phyloP scores from a whole-genome alignment of 92 coral and sea anemone genomes.

The Plumapathes pennacea region DNA sequence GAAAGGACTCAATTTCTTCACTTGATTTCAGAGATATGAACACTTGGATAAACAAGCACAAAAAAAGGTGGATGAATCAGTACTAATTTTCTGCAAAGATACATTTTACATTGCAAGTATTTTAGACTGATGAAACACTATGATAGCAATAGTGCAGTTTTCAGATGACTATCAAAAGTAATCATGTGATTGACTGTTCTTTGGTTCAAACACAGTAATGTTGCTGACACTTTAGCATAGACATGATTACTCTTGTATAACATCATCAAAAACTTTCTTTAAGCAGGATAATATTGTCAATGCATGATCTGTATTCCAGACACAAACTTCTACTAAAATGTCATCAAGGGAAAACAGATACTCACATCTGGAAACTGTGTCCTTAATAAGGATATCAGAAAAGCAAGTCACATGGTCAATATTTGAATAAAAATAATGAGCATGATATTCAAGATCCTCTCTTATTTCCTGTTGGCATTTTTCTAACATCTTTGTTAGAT shows the following conservation, averaged over 20 bases:
- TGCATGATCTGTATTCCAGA: conserved; percentile 17
- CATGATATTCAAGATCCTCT: conserved; percentile 2
- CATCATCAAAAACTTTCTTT: conserved; percentile 18
- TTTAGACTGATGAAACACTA: too few relatives aligned
- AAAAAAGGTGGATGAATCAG: conserved; percentile 5
- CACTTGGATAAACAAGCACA: conserved; percentile 27
- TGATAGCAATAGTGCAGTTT: too few relatives aligned
- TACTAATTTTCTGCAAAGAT: background rate
- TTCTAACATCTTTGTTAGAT: conserved; percentile 7
- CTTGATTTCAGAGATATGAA: conserved; percentile 12
- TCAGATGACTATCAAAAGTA: too few relatives aligned
- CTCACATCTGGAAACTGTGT: conserved; percentile 16
- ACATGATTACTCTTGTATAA: too few relatives aligned
- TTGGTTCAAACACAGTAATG: too few relatives aligned
- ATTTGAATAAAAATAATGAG: conserved; percentile 14
- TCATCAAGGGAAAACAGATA: conserved; percentile 33
- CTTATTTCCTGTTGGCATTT: conserved; percentile 15
- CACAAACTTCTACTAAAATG: conserved; percentile 8
- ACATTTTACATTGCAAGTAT: too few relatives aligned
- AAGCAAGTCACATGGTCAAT: conserved; percentile 36
- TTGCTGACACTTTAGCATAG: too few relatives aligned
- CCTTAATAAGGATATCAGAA: conserved; percentile 8
- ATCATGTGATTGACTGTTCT: too few relatives aligned
- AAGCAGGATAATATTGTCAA: conserved; percentile 14
- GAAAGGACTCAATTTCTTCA: conserved; percentile 24